phyloP scores from a whole-genome alignment of 2,113 vertebrate genomes.

The Lota lota region DNA sequence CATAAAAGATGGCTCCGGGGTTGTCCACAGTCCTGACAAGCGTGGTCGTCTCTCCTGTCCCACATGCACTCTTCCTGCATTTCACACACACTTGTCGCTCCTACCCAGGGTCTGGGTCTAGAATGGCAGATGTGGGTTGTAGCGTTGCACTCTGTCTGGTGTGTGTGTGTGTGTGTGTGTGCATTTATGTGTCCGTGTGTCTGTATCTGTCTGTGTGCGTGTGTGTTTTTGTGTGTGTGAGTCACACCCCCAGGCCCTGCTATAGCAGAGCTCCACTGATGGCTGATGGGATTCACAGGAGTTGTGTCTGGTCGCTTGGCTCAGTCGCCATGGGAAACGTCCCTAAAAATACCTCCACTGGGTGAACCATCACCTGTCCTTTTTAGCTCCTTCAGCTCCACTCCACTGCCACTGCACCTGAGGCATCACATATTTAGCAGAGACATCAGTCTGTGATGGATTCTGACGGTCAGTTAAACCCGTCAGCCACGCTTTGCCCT shows the following conservation, averaged over 20 bases:
- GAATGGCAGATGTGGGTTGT: background rate
- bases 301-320: slow-evolving; percentile 7
- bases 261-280: background rate
- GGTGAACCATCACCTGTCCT: background rate
- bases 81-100: no score
- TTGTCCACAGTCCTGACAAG: no score
- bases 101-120: no score
- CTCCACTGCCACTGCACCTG: background rate
- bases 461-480: no score
- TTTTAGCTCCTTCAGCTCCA: background rate
- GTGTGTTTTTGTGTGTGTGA: background rate
- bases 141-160: background rate
- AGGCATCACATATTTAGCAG: no score
- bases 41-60: no score
- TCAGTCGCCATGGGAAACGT: background rate
- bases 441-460: no score
- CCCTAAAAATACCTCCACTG: slow-evolving; percentile 26
- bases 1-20: no score
- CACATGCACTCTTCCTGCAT: no score
- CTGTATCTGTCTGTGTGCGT: no score
- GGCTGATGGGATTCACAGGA: slow-evolving; percentile 4
- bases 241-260: slow-evolving; percentile 1
- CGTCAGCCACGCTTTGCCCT: no score
- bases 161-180: background rate
- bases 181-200: background rate